Conservation (phyloP, 2,888 invertebrate species). For the Esperia sulphurella region DNA sequence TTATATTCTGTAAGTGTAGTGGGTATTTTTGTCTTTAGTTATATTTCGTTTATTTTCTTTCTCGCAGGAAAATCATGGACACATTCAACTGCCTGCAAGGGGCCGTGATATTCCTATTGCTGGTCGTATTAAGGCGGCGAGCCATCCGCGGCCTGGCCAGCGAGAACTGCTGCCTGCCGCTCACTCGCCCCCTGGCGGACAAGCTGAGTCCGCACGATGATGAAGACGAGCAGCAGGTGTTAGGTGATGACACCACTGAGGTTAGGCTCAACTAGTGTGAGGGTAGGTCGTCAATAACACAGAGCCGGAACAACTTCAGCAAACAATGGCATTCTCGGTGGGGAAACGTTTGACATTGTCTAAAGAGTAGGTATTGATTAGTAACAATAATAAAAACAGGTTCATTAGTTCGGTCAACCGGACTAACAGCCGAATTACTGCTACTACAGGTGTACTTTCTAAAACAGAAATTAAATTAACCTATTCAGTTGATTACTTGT, state of each 20-base stretch:
- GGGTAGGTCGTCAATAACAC: background rate
- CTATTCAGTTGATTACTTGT: too few species aligned
- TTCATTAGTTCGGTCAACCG: too few species aligned
- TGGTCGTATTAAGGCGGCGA: slow-evolving; percentile 78
- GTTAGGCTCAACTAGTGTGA: slow-evolving; percentile 55
- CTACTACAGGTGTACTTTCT: too few species aligned
- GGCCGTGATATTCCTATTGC: slow-evolving; percentile 79
- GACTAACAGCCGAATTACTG: too few species aligned
- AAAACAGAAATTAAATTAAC: too few species aligned
- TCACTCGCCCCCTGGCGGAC: slow-evolving; percentile 52
- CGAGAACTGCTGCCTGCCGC: slow-evolving; percentile 47
- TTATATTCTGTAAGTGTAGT: too few species aligned
- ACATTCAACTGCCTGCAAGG: slow-evolving; percentile 83
- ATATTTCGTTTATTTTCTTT: background rate
- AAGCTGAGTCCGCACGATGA: slow-evolving; percentile 65
- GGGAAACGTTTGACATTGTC: too few species aligned
- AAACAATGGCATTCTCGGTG: too few species aligned
- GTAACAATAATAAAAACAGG: too few species aligned
- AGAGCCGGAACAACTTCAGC: background rate
- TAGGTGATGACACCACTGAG: slow-evolving; percentile 65
- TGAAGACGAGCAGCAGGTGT: slow-evolving; percentile 53
- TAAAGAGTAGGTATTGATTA: too few species aligned
- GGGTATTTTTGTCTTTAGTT: background rate
- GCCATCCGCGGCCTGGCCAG: slow-evolving; percentile 74
- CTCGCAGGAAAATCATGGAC: slow-evolving; percentile 80